These are phyloP conservation scores for Mirounga angustirostris DNA, from an alignment of 2,113 vertebrate species.

Conservation along the genomic window DNA sequence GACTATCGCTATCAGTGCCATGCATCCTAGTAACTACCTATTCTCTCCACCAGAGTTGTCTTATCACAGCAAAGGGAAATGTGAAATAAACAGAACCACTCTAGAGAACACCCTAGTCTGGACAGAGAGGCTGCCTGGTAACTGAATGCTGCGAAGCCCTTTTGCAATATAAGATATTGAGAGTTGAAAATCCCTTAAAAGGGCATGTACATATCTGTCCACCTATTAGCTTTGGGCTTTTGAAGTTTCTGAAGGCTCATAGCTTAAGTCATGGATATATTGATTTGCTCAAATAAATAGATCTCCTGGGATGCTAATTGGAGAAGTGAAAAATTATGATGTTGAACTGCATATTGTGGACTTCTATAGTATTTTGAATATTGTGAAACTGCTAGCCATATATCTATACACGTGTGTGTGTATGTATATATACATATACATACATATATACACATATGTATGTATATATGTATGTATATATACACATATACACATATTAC, in stretches of 20 bases:
- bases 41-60: background rate
- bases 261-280: background rate
- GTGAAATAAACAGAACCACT: background rate
- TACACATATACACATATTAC: too few relatives aligned
- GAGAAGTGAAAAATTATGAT: background rate
- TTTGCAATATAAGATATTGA: background rate
- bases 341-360: background rate
- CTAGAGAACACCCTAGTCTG: background rate
- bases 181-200: constrained; percentile 2
- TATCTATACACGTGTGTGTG: background rate
- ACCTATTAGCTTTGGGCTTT: background rate
- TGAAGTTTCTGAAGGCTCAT: background rate
- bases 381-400: background rate
- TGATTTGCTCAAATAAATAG: background rate
- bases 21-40: background rate
- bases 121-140: background rate
- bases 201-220: background rate
- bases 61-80: background rate
- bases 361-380: background rate
- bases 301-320: background rate
- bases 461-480: background rate
- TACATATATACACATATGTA: too few relatives aligned
- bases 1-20: background rate
- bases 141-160: background rate
- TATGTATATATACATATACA: too few relatives aligned